phyloP scores from a whole-genome alignment of 1,140 invertebrate species.

The Limonius californicus region DNA sequence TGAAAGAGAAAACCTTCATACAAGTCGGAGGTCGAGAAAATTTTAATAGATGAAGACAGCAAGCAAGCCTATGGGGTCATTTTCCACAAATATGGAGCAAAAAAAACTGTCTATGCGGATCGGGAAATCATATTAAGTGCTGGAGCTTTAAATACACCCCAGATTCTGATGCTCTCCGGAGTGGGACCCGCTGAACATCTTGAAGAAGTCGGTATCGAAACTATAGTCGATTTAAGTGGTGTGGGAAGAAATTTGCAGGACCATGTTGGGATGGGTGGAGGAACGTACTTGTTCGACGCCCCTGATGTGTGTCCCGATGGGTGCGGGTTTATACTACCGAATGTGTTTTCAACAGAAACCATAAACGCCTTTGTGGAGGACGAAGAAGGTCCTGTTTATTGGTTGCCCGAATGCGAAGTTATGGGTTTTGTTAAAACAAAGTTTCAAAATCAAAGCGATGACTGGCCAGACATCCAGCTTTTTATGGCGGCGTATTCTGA shows the following conservation, averaged over 20 bases:
- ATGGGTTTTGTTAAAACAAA: constrained; percentile 74
- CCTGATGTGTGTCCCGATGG: constrained; percentile 39
- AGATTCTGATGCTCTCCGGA: constrained; percentile 78
- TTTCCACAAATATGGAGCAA: constrained; percentile 53
- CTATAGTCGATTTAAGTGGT: constrained; percentile 58
- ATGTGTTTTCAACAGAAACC: constrained; percentile 51
- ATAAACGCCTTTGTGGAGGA: constrained; percentile 56
- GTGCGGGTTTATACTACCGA: constrained; percentile 58
- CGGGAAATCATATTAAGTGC: constrained; percentile 71
- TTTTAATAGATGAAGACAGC: constrained; percentile 56
- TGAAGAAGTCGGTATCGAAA: constrained; percentile 55
- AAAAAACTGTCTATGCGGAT: constrained; percentile 51
- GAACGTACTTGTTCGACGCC: constrained; percentile 46
- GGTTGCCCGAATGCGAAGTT: constrained; percentile 65
- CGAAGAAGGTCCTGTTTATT: constrained; percentile 59
- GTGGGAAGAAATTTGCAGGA: constrained; percentile 81
- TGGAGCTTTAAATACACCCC: constrained; percentile 69
- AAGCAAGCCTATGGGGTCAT: constrained; percentile 59
- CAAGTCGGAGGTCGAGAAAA: constrained; percentile 62
- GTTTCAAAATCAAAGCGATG: constrained; percentile 58
- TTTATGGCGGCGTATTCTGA: constrained; percentile 68
- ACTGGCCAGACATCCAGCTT: constrained; percentile 76
- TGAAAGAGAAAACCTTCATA: constrained; percentile 69
- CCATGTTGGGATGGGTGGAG: constrained; percentile 63
- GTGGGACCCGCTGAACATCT: constrained; percentile 66